Evolutionary conservation across 2,888 invertebrate species (phyloP).

Genomic region (Ctenicera cuprea): DNA sequence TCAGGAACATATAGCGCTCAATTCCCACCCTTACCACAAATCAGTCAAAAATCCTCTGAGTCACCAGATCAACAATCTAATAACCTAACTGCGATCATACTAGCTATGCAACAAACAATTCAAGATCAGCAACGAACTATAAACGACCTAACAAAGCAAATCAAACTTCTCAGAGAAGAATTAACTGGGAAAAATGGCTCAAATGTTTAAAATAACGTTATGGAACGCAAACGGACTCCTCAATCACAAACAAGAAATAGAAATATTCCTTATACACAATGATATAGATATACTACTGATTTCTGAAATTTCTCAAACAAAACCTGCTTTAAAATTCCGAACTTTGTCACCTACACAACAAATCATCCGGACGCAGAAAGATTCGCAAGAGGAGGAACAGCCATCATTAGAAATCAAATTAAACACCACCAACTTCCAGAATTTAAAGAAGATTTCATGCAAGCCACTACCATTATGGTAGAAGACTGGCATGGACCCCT

Average conservation of each 20-base stretch:
- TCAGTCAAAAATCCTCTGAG: not conserved
- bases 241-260: slow-evolving; percentile 23
- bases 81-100: slow-evolving; percentile 8
- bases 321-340: slow-evolving; percentile 11
- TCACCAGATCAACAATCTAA: slow-evolving; percentile 15
- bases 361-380: slow-evolving; percentile 24
- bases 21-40: slow-evolving; percentile 5
- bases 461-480: no score
- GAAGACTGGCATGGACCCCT: no score
- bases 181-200: slow-evolving; percentile 7
- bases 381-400: slow-evolving; percentile 49
- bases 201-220: slow-evolving; percentile 8
- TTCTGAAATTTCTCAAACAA: slow-evolving; percentile 1
- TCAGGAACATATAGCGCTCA: not conserved
- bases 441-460: slow-evolving; percentile 26
- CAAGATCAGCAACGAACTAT: slow-evolving; percentile 23
- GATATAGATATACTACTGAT: not conserved
- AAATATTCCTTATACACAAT: slow-evolving; percentile 11
- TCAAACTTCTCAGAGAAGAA: slow-evolving; percentile 19
- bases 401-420: slow-evolving; percentile 52
- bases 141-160: slow-evolving; percentile 31
- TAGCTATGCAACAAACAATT: slow-evolving; percentile 23
- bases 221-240: slow-evolving; percentile 9
- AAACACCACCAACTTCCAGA: slow-evolving; percentile 43
- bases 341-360: slow-evolving; percentile 3